phyloP scores from a whole-genome alignment of 2,888 invertebrate genomes.

The Sympetrum striolatum region DNA sequence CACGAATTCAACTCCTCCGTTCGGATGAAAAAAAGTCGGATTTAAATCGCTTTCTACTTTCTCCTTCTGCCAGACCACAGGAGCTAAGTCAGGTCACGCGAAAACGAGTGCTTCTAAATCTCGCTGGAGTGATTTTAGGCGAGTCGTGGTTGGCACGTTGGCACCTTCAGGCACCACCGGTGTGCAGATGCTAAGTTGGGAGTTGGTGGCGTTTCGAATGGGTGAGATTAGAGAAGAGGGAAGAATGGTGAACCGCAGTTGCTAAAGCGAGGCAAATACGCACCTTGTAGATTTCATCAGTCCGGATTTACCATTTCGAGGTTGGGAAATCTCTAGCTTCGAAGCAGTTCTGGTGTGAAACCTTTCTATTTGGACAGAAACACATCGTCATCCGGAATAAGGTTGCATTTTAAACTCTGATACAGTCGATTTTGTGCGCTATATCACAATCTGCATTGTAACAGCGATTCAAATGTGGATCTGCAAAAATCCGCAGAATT shows the following conservation, averaged over 20 bases:
- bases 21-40: not conserved
- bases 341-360: no score
- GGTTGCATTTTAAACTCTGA: no score
- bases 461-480: no score
- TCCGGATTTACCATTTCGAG: slow-evolving; percentile 3
- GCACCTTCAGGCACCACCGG: not conserved
- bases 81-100: not conserved
- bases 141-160: slow-evolving; percentile 17
- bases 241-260: not conserved
- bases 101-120: not conserved
- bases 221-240: not conserved
- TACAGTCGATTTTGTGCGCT: no score
- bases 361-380: no score
- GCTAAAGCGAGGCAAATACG: not conserved
- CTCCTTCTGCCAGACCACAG: not conserved
- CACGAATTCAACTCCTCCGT: not conserved
- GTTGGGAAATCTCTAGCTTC: no score
- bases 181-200: not conserved
- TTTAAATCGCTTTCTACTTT: slow-evolving; percentile 38
- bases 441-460: no score
- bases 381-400: no score
- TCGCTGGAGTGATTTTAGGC: slow-evolving; percentile 12
- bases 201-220: not conserved
- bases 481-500: no score
- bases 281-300: not conserved